Conservation (phyloP, 2,797 vertebrate genomes). For the Octomys mimax region DNA sequence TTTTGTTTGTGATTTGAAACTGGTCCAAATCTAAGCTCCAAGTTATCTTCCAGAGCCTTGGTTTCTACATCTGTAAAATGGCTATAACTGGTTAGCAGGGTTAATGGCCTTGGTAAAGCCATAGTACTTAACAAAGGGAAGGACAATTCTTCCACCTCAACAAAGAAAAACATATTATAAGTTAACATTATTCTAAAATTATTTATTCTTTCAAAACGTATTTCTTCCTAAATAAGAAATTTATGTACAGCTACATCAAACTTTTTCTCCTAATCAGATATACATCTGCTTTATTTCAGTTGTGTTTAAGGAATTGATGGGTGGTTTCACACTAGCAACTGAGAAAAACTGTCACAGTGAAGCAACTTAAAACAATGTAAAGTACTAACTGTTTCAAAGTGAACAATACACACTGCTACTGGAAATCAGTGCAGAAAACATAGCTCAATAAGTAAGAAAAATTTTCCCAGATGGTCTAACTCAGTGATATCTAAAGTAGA, state of each 20-base stretch:
- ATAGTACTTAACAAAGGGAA: not conserved
- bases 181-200: constrained; percentile 36
- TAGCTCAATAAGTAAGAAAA: not conserved
- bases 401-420: not conserved
- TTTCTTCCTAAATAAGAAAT: constrained; percentile 56
- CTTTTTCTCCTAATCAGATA: constrained; percentile 18
- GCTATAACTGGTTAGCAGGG: not conserved
- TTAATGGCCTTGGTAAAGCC: not conserved
- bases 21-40: constrained; percentile 48
- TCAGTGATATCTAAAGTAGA: not conserved
- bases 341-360: constrained; percentile 4
- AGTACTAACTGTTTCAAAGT: not conserved
- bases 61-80: constrained; percentile 18
- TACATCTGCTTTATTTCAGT: not conserved
- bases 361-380: not conserved
- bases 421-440: not conserved
- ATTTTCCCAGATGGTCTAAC: not conserved
- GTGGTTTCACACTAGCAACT: not conserved
- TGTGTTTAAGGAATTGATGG: not conserved
- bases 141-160: not conserved
- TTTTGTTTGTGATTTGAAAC: constrained; percentile 33
- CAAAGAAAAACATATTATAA: not conserved
- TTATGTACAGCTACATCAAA: constrained; percentile 1
- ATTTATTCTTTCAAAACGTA: not conserved
- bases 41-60: not conserved